phyloP scores from a whole-genome alignment of 2,888 invertebrate species.

The Rhimphoctona megacephalus region DNA sequence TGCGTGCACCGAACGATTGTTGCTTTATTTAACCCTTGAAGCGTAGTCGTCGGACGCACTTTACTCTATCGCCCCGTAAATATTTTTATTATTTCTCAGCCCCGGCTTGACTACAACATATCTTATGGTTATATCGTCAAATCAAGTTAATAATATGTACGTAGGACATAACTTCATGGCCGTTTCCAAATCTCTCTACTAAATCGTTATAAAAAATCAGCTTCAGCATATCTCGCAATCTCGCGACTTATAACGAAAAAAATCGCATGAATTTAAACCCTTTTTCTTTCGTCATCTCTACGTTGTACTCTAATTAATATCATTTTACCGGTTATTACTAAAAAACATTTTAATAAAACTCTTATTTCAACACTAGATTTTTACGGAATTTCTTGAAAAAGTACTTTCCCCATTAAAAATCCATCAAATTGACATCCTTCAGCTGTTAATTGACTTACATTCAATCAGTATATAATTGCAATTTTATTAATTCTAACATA shows the following conservation, averaged over 20 bases:
- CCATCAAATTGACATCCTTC: not conserved
- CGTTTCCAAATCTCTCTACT: not conserved
- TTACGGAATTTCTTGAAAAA: no score
- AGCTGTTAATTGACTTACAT: not conserved
- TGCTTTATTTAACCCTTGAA: slow-evolving; percentile 52
- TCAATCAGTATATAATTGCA: not conserved
- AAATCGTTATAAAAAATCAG: not conserved
- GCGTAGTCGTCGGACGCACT: slow-evolving; percentile 22
- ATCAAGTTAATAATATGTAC: not conserved
- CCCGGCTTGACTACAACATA: not conserved
- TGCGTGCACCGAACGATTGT: slow-evolving; percentile 38
- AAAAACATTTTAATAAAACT: no score
- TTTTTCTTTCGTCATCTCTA: not conserved
- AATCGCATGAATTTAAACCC: not conserved
- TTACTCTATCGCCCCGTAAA: slow-evolving; percentile 20
- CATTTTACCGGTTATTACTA: no score
- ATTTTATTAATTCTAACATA: not conserved
- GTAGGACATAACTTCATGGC: not conserved
- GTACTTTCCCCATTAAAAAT: not conserved
- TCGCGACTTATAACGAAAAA: not conserved
- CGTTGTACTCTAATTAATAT: not conserved
- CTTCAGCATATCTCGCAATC: not conserved
- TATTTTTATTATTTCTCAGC: slow-evolving; percentile 10
- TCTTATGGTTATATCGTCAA: not conserved
- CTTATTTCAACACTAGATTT: no score